These are phyloP conservation scores for Xanthorhoe spadicearia DNA, from an alignment of 2,888 invertebrate genomes.

Conservation along the genomic window DNA sequence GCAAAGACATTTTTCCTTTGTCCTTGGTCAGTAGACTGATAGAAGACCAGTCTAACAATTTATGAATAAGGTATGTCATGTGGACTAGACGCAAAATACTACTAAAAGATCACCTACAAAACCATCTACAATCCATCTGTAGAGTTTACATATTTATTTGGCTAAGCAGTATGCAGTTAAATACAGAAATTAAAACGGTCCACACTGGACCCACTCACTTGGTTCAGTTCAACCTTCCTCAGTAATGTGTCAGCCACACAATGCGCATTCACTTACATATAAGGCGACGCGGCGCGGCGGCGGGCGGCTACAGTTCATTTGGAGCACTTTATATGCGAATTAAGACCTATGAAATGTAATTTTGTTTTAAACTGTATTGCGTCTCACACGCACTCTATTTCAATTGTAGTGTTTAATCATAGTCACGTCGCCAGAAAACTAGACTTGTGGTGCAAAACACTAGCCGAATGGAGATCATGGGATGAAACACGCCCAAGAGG, in stretches of 20 bases:
- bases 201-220: conserved; percentile 6
- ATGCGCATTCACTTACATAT: conserved; percentile 20
- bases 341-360: neutral
- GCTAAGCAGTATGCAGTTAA: neutral
- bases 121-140: too few relatives aligned
- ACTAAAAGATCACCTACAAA: too few relatives aligned
- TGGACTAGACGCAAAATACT: too few relatives aligned
- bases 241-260: conserved; percentile 17
- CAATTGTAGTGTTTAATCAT: neutral
- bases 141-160: too few relatives aligned
- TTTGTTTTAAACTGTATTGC: neutral
- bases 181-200: conserved; percentile 9
- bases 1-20: too few relatives aligned
- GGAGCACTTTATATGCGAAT: conserved; percentile 3
- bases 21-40: too few relatives aligned
- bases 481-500: too few relatives aligned
- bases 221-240: conserved; percentile 15
- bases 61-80: too few relatives aligned
- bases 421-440: too few relatives aligned
- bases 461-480: too few relatives aligned
- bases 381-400: conserved; percentile 9
- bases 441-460: too few relatives aligned
- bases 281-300: conserved; percentile 13
- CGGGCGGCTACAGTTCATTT: conserved; percentile 15
- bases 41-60: too few relatives aligned